Evolutionary conservation across 2,888 invertebrate genomes (phyloP).

Genomic region (Drosophila longiperda): DNA sequence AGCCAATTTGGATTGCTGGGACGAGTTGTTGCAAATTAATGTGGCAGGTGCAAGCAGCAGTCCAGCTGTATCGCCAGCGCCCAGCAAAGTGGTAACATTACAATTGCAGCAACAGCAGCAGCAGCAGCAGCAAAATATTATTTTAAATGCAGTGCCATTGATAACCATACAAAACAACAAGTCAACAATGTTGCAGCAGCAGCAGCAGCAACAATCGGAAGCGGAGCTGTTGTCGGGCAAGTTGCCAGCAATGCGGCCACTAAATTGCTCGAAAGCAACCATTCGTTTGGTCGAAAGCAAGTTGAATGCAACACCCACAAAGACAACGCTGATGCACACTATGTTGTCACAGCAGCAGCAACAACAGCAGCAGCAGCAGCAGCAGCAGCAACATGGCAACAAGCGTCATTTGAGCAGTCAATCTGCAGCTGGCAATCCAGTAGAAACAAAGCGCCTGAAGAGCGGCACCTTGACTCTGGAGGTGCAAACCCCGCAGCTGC

Average conservation of each 20-base stretch:
- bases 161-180: conserved; percentile 82
- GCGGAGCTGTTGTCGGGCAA: conserved; percentile 56
- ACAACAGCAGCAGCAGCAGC: conserved; percentile 61
- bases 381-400: conserved; percentile 69
- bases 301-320: conserved; percentile 22
- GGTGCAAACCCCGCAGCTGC: conserved; percentile 85
- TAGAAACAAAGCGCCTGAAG: conserved; percentile 83
- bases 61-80: conserved; percentile 60
- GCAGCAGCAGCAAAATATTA: conserved; percentile 76
- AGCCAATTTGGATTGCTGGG: conserved; percentile 84
- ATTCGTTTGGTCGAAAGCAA: conserved; percentile 79
- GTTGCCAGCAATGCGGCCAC: conserved; percentile 65
- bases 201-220: conserved; percentile 57
- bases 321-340: conserved; percentile 60
- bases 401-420: conserved; percentile 77
- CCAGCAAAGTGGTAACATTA: conserved; percentile 57
- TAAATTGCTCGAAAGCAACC: conserved; percentile 75
- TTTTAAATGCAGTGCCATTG: conserved; percentile 82
- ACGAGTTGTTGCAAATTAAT: conserved; percentile 82
- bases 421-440: conserved; percentile 51
- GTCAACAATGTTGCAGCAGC: conserved; percentile 77
- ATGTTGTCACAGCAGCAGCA: conserved; percentile 59
- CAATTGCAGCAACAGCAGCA: conserved; percentile 68
- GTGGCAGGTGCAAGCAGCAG: conserved; percentile 65
- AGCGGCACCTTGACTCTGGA: conserved; percentile 72